These are phyloP conservation scores for Cephalopterus ornatus DNA, from an alignment of 2,113 vertebrate genomes.

Conservation along the genomic window DNA sequence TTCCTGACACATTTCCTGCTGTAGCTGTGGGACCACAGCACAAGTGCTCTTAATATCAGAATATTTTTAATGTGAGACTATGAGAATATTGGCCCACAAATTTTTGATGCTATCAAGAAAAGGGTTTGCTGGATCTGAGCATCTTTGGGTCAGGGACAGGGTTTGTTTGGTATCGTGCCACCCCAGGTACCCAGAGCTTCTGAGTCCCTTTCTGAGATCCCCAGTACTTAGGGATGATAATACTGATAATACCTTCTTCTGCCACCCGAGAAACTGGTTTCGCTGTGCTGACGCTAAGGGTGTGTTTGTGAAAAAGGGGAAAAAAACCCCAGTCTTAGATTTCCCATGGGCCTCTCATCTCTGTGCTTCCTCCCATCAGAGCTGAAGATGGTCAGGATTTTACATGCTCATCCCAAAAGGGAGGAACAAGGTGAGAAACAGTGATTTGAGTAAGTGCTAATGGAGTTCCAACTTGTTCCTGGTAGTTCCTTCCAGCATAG, in stretches of 20 bases:
- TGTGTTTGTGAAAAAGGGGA: background rate
- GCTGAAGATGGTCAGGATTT: background rate
- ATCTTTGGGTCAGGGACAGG: background rate
- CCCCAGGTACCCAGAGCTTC: background rate
- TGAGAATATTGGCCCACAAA: fast-evolving
- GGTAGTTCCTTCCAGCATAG: background rate
- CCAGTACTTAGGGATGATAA: background rate
- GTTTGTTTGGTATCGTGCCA: background rate
- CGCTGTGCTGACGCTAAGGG: background rate
- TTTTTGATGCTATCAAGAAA: background rate
- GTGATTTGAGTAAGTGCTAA: background rate
- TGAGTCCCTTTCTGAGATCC: background rate
- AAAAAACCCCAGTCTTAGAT: background rate
- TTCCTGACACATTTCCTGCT: background rate
- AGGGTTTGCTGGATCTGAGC: background rate
- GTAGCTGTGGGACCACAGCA: background rate
- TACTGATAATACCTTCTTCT: background rate
- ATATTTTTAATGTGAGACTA: background rate
- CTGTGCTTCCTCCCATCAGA: background rate
- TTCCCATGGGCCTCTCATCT: background rate
- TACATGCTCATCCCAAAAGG: background rate
- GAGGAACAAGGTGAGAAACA: background rate
- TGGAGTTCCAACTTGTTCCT: background rate
- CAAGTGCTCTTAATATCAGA: background rate
- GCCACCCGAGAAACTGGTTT: background rate